Evolutionary conservation across 1,140 invertebrate genomes (phyloP), one percentile per base, ranked within the genome.

Genomic region (Sminthurinus signatus): DNA sequence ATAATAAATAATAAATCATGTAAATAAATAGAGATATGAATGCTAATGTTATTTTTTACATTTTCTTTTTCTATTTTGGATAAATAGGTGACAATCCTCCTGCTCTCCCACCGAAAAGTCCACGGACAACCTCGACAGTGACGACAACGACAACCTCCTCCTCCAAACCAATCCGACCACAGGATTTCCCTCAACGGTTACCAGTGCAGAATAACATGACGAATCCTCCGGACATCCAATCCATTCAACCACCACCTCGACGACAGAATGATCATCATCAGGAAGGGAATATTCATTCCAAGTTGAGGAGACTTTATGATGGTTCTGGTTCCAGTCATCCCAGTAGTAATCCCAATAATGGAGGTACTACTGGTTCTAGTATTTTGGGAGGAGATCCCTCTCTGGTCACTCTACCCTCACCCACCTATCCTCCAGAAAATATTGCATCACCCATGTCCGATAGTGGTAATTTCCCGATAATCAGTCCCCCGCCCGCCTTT

Each of bases 281-380:
- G 72, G 83, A 88, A 15, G 39, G 54, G 10, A 56, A 56, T 55
- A 76, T 91, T 63, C 88, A 92, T 77, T 87, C 85, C 58, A 88
- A 88, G 70, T 75, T 91, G 46, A 79, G 88, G 23, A 80, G 87
- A 65, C 77, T 92, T 46, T 87, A 87, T 65, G 82, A 63, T 23
- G 44, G 32, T 19, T 29, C 57, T 14, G 44, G 31, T 17, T n/a
- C n/a, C n/a, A n/a, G n/a, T n/a, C n/a, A n/a, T n/a, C n/a, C n/a
- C n/a, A n/a, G n/a, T n/a, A n/a, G n/a, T n/a, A n/a, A n/a, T n/a
- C n/a, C n/a, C n/a, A n/a, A n/a, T n/a, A n/a, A n/a, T n/a, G 44
- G 29, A 19, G 42, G 32, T 42, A 28, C 60, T 31, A 48, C 29
- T 4, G 23, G 19, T 5, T 14, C 5, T n/a, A 23, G 8, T 8